A percentile compares a stretch with the other conserved stretches of the same genome.
Conservation (phyloP, 2,797 vertebrate genomes). For the Pseudotriccus pelzelni region DNA sequence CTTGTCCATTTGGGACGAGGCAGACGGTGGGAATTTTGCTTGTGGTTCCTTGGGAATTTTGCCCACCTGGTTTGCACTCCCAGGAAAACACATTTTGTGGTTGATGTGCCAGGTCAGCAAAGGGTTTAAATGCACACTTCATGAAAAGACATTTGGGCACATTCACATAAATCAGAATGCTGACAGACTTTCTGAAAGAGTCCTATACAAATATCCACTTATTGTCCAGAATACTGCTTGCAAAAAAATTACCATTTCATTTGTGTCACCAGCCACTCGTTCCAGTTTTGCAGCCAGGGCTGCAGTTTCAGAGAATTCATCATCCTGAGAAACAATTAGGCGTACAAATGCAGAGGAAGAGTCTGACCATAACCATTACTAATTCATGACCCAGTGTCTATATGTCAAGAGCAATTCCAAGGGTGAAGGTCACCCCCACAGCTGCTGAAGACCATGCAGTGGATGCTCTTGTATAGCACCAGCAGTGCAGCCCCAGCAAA, state of each 20-base stretch:
- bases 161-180: neutral
- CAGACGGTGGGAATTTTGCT: neutral
- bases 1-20: neutral
- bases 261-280: neutral
- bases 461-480: neutral
- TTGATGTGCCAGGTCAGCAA: neutral
- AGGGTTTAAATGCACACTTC: neutral
- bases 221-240: neutral
- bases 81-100: neutral
- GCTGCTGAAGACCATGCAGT: neutral
- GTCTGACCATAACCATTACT: neutral
- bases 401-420: neutral
- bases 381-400: neutral
- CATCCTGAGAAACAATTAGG: neutral
- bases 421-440: neutral
- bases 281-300: neutral
- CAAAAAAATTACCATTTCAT: neutral
- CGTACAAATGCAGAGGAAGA: neutral
- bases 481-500: neutral
- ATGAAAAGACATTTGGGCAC: neutral
- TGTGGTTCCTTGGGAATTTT: neutral
- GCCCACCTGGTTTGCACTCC: neutral
- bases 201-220: neutral
- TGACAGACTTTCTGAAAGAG: neutral
- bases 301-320: neutral